Conservation (phyloP, 2,888 invertebrate species). For the Lypha dubia region DNA sequence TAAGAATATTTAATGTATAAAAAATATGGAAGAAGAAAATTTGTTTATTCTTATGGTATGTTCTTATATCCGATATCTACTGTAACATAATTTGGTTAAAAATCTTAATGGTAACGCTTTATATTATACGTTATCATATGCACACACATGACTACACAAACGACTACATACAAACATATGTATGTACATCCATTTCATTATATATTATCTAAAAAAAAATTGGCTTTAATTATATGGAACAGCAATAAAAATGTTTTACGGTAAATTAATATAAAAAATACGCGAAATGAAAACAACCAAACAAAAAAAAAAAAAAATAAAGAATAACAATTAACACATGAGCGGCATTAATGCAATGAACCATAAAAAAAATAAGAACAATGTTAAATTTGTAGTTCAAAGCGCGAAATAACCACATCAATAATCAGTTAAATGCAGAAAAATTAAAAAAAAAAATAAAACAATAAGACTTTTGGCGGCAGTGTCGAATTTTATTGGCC, state of each 20-base stretch:
- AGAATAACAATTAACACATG: not conserved
- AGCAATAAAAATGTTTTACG: slow-evolving; percentile 19
- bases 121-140: not conserved
- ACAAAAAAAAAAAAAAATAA: slow-evolving; percentile 3
- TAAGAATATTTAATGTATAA: too few relatives aligned
- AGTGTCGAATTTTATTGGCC: too few relatives aligned
- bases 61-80: too few relatives aligned
- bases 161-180: not conserved
- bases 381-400: not conserved
- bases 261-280: slow-evolving; percentile 2
- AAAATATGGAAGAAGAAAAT: too few relatives aligned
- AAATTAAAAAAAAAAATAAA: not conserved
- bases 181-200: not conserved
- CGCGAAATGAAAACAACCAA: not conserved
- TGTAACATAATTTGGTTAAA: too few relatives aligned
- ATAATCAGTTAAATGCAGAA: not conserved
- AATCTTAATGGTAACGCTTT: too few relatives aligned
- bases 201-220: not conserved
- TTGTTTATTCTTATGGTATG: too few relatives aligned
- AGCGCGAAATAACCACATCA: not conserved
- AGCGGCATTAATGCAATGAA: not conserved
- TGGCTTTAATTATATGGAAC: not conserved
- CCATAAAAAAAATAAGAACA: slow-evolving; percentile 13
- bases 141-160: too few relatives aligned
- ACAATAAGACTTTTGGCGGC: not conserved